A percentile compares a stretch with the other conserved stretches of the same genome.
phyloP scores from a whole-genome alignment of 2,888 invertebrate genomes.

The Cataglyphis cursor region DNA sequence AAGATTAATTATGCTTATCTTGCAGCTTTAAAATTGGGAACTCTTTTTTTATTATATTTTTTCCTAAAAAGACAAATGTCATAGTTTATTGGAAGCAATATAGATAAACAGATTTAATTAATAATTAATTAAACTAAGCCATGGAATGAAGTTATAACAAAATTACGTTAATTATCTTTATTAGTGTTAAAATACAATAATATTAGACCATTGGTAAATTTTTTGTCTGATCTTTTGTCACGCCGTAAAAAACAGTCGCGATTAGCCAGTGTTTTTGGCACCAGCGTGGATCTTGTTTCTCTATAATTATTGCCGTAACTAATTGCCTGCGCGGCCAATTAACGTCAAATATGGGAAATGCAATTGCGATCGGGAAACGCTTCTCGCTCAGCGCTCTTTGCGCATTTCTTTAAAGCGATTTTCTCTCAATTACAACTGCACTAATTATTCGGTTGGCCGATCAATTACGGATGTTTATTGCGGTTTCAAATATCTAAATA shows the following conservation, averaged over 20 bases:
- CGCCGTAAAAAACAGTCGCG: conserved; percentile 26
- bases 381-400: conserved; percentile 52
- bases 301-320: conserved; percentile 50
- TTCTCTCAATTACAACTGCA: conserved; percentile 56
- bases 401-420: conserved; percentile 59
- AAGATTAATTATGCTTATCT: not conserved
- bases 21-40: not conserved
- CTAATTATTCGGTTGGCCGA: conserved; percentile 64
- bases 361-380: conserved; percentile 58
- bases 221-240: conserved; percentile 22
- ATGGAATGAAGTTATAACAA: not conserved
- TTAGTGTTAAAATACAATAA: conserved; percentile 10
- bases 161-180: conserved; percentile 19
- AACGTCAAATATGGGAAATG: conserved; percentile 60
- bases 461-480: conserved; percentile 64
- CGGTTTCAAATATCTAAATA: conserved; percentile 60
- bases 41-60: not conserved
- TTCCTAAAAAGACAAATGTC: not conserved
- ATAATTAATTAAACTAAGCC: not conserved
- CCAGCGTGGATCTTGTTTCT: conserved; percentile 33
- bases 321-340: conserved; percentile 62
- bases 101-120: not conserved
- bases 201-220: not conserved
- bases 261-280: conserved; percentile 53
- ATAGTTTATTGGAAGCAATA: not conserved